These are phyloP conservation scores for Hestina assimilis DNA, from an alignment of 1,140 invertebrate species.

Conservation along the genomic window DNA sequence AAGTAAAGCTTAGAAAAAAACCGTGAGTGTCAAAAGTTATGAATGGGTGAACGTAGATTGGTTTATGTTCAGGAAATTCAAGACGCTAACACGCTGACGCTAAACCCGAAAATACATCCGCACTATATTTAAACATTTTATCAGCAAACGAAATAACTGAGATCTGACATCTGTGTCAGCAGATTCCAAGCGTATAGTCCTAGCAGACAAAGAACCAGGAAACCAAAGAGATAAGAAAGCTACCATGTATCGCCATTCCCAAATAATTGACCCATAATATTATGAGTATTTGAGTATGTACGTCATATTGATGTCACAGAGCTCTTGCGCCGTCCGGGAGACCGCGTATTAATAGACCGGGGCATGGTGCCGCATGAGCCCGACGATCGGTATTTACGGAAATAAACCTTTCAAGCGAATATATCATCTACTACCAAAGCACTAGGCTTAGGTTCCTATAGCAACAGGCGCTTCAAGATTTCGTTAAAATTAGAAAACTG, in stretches of 20 bases:
- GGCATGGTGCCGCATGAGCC: conserved; percentile 34
- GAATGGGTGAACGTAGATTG: neutral
- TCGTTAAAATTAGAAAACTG: conserved; percentile 68
- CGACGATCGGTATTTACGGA: conserved; percentile 50
- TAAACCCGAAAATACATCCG: neutral
- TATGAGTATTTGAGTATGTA: conserved; percentile 1
- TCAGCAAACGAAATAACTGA: neutral
- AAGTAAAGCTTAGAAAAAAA: no score
- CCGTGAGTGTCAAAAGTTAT: neutral
- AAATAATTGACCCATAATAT: neutral
- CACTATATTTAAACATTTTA: neutral
- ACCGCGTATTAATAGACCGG: conserved; percentile 52
- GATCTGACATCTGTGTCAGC: neutral
- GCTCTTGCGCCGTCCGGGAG: conserved; percentile 52
- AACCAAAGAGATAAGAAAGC: neutral
- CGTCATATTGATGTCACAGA: conserved; percentile 17
- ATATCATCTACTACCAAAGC: conserved; percentile 21
- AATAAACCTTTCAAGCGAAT: conserved; percentile 35
- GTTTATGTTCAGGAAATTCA: neutral
- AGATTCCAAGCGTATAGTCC: neutral
- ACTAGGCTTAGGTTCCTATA: conserved; percentile 39
- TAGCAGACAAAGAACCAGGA: neutral
- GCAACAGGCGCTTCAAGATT: conserved; percentile 35
- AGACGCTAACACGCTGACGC: neutral
- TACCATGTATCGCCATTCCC: neutral